Evolutionary conservation across 1,140 invertebrate genomes (phyloP), one percentile per base, ranked within the genome.

Genomic region (Oreohelix idahoensis): DNA sequence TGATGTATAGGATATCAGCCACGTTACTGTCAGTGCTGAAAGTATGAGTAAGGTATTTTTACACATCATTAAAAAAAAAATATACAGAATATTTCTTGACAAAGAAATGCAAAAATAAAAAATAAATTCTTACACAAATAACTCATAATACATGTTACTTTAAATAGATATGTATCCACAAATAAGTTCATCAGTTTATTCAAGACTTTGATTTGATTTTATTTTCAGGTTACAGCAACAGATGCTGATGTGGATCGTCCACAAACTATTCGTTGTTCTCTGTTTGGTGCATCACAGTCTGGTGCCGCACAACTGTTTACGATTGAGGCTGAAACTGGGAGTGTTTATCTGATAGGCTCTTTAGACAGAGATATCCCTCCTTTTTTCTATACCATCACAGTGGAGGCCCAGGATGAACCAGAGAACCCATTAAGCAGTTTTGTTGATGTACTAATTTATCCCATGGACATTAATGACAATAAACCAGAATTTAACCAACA

Each of bases 401-500:
- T 71, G 23, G 69, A 49, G 23, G 79, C 79, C 2, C 38, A 45
- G 32, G 79, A 81, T 51, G 79, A 81, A 71, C 1, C 36, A 1
- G 26, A 29, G 1, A 71, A 81, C n/a, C 79, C 79, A 20, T 11
- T 29, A 11, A 36, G 17, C 35, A 53, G 66, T 38, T 81, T 66
- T 38, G 36, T 66, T 29, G 69, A 70, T 17, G 66, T 81, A 42
- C 11, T 36, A 32, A 66, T 81, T 17, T 29, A 32, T 71, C 79
- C 79, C 11, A 49, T 42, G 29, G 79, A 81, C 32, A 51, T 81
- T 32, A 81, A 81, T 39, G 79, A 81, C 45, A 81, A 79, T 66
- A n/a, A 8, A 29, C 79, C 79, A 29, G 69, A 10, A 42, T 81
- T 81, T 71, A 39, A 71, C 5, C 0, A 5, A 51, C 35, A 23